These are phyloP conservation scores for Emydoidea blandingii DNA, from an alignment of 2,797 vertebrate species.

Conservation along the genomic window DNA sequence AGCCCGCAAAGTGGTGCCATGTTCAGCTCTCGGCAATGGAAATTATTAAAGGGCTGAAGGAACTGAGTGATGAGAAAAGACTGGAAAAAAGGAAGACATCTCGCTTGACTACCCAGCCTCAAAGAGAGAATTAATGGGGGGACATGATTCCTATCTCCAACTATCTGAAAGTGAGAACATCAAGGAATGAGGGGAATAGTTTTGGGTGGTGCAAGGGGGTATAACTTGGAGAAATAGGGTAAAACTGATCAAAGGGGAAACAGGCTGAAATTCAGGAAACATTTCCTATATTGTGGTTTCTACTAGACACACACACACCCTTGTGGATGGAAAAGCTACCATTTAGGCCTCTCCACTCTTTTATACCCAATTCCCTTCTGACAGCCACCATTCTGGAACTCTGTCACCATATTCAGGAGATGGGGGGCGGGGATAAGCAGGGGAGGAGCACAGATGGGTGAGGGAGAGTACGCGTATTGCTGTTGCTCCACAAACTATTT, in stretches of 20 bases:
- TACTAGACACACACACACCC: neutral
- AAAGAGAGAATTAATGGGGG: neutral
- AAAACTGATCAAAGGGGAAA: neutral
- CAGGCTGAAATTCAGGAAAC: neutral
- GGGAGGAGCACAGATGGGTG: neutral
- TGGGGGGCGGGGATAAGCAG: neutral
- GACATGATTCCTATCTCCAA: neutral
- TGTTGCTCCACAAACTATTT: neutral
- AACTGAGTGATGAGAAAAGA: neutral
- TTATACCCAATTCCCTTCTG: neutral
- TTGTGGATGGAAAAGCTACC: neutral
- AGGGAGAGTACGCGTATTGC: neutral
- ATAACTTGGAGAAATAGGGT: too few relatives aligned
- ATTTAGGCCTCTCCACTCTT: neutral
- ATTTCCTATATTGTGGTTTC: neutral
- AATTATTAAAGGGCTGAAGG: neutral
- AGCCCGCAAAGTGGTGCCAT: neutral
- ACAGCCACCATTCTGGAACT: neutral
- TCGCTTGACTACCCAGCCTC: neutral
- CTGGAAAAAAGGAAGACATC: neutral
- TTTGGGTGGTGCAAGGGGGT: neutral
- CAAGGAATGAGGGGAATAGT: neutral
- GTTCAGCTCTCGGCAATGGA: neutral
- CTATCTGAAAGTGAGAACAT: neutral
- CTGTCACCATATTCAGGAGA: neutral